Evolutionary conservation across 2,113 vertebrate genomes (phyloP), one percentile per base, ranked within the genome.

Genomic region (Psittacula cyanocephala): DNA sequence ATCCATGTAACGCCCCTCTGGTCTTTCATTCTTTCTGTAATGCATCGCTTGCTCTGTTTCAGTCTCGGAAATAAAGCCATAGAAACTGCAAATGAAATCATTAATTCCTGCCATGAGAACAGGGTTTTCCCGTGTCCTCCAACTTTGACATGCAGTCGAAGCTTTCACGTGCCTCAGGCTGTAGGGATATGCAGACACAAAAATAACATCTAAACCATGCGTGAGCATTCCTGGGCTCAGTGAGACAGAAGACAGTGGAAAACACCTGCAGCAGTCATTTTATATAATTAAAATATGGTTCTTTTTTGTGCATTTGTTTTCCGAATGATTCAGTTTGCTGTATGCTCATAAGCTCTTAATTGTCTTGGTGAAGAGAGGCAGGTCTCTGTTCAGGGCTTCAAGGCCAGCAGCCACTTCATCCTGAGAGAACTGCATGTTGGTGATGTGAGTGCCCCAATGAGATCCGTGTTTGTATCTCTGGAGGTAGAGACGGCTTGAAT

Each of bases 231-330:
- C 35, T 28, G 46, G 27, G 16, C 59, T 78, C 46, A 25, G 31
- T 5, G 13, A 43, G 31, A 14, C 49, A 7, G 27, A 60, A 31
- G n/a, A 22, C n/a, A 20, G n/a, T 6, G 8, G 74, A 22, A 43
- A 72, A 33, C 6, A 25, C 17, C 43, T 28, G 35, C 12, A 53
- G 33, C 10, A 43, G 50, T 24, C 13, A 69, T 4, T 65, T 17
- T 2, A 2, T 23, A n/a, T 18, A 27, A n/a, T 22, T 67, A 29
- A 59, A 46, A 35, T n/a, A 22, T 0, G 14, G 17, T 3, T 1
- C 11, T 20, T 57, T 57, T 33, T 55, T 43, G 11, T 57, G 49
- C 14, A 9, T 11, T 47, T 39, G 17, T 24, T 31, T 44, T 28
- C 55, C 11, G 29, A 23, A 19, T 39, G 44, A 44, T 75, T 65